Conservation (phyloP, 2,888 invertebrate genomes). For the Icerya purchasi region DNA sequence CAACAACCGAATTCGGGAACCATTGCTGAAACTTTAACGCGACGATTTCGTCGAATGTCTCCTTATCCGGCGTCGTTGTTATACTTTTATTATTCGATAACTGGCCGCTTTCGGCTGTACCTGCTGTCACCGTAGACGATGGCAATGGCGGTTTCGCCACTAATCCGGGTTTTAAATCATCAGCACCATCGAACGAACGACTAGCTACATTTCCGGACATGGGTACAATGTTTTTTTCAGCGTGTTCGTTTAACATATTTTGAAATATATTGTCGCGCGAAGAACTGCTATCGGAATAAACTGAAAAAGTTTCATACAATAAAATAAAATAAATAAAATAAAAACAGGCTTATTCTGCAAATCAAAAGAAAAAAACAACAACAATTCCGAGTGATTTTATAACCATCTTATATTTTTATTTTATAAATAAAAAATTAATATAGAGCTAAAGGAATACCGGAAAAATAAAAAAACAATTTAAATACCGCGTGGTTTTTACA, state of each 20-base stretch:
- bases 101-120: neutral
- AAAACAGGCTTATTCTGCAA: too few species aligned
- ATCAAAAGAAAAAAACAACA: too few species aligned
- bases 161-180: constrained; percentile 20
- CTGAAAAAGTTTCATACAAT: too few species aligned
- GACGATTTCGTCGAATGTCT: constrained; percentile 19
- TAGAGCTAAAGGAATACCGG: too few species aligned
- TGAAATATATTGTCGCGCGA: constrained; percentile 4
- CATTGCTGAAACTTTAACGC: constrained; percentile 22
- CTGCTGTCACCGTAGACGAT: constrained; percentile 13
- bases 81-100: neutral
- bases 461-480: too few species aligned
- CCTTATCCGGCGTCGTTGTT: neutral
- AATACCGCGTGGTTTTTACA: too few species aligned
- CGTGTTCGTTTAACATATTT: constrained; percentile 10
- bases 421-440: too few species aligned
- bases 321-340: too few species aligned
- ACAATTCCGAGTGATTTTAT: too few species aligned
- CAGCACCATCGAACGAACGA: too few species aligned
- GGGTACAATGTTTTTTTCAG: constrained; percentile 3
- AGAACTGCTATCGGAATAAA: neutral
- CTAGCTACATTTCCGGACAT: neutral
- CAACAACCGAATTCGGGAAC: constrained; percentile 20
- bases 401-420: too few species aligned
- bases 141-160: constrained; percentile 20